phyloP scores from a whole-genome alignment of 2,888 invertebrate genomes.

The Amphipoea oculea region DNA sequence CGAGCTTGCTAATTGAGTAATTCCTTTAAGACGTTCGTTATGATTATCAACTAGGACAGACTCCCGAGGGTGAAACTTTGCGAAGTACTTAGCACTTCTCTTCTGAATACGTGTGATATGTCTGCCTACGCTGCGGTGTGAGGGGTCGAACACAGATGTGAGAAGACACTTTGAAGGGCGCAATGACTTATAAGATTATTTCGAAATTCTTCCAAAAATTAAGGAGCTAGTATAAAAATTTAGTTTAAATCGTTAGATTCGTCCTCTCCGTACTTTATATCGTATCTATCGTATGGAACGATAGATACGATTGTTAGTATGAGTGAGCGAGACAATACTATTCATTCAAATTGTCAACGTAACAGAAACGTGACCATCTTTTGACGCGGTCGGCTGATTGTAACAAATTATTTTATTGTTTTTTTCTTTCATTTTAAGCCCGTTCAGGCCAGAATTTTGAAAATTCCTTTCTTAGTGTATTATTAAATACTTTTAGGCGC shows the following conservation, averaged over 20 bases:
- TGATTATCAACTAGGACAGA: conserved; percentile 80
- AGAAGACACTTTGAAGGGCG: conserved; percentile 44
- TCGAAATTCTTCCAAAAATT: not conserved
- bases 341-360: not conserved
- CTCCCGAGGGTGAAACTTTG: conserved; percentile 77
- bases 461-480: not conserved
- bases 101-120: conserved; percentile 76
- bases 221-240: not conserved
- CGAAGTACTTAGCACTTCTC: conserved; percentile 78
- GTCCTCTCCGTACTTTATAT: not conserved
- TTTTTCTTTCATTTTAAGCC: not conserved
- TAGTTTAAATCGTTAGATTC: not conserved
- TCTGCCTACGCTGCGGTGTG: conserved; percentile 64
- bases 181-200: not conserved
- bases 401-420: not conserved
- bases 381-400: not conserved
- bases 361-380: not conserved
- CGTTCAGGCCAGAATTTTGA: not conserved
- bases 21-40: conserved; percentile 82
- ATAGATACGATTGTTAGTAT: not conserved
- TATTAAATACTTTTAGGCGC: not conserved
- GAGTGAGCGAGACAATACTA: not conserved
- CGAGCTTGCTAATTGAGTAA: conserved; percentile 80
- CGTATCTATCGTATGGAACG: not conserved
- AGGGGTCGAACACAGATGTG: conserved; percentile 59